A percentile compares a stretch with the other conserved stretches of the same genome.
Evolutionary conservation across 2,888 invertebrate species (phyloP).

Genomic region (Hydraecia micacea): DNA sequence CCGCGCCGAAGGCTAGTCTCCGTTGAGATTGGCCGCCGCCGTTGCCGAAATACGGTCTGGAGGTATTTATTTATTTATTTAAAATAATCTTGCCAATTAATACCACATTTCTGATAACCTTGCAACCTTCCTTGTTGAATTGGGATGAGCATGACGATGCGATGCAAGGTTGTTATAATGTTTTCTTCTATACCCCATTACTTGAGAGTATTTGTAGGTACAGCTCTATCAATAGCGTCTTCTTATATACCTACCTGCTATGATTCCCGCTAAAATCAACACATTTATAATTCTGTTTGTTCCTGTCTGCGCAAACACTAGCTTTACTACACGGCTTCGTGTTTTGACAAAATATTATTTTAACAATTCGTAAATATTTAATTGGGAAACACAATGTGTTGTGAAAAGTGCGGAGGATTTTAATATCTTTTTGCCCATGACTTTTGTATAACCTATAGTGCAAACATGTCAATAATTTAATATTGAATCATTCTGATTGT

Average conservation of each 20-base stretch:
- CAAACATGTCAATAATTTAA: neutral
- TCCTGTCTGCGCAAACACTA: conserved; percentile 31
- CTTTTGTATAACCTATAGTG: conserved; percentile 9
- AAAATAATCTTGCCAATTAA: no score
- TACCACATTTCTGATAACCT: no score
- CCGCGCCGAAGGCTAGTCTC: no score
- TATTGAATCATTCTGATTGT: neutral
- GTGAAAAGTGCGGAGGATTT: neutral
- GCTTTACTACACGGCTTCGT: conserved; percentile 14
- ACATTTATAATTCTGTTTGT: conserved; percentile 35
- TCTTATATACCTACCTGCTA: neutral
- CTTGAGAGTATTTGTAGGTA: neutral
- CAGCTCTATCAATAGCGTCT: neutral
- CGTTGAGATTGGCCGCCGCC: no score
- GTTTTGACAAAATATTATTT: conserved; percentile 32
- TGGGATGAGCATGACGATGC: neutral
- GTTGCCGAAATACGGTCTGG: no score
- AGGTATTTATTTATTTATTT: neutral
- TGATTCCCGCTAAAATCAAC: conserved; percentile 35
- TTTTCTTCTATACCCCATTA: neutral
- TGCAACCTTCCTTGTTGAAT: no score
- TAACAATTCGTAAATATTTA: conserved; percentile 38
- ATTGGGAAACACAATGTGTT: neutral
- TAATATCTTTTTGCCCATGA: conserved; percentile 1
- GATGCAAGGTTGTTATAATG: neutral